Evolutionary conservation across 2,797 vertebrate genomes (phyloP).

Genomic region (Pitangus sulphuratus): DNA sequence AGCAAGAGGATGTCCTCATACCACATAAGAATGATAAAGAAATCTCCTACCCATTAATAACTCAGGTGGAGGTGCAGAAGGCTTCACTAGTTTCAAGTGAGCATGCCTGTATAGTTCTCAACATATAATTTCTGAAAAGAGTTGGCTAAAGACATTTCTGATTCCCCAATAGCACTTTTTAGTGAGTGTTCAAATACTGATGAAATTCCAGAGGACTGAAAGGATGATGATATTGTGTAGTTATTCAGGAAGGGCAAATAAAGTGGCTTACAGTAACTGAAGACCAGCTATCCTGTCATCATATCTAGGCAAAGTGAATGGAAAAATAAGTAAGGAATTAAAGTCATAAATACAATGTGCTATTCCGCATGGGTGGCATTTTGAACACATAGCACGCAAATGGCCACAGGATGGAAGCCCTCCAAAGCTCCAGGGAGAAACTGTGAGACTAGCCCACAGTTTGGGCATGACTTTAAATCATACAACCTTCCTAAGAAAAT

Average conservation of each 20-base stretch:
- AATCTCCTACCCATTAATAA: background rate
- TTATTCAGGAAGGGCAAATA: background rate
- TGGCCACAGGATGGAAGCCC: background rate
- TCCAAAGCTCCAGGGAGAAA: background rate
- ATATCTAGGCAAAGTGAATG: background rate
- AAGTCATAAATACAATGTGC: background rate
- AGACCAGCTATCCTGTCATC: background rate
- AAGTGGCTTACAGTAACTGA: background rate
- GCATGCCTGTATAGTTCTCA: background rate
- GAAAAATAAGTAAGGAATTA: slow-evolving; percentile 10
- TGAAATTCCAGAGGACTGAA: slow-evolving; percentile 7
- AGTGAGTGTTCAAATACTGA: background rate
- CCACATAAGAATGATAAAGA: background rate
- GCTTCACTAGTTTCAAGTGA: background rate
- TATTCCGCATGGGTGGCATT: background rate
- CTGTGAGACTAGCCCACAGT: background rate
- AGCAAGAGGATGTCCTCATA: background rate
- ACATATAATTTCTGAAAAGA: background rate
- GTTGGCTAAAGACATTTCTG: background rate
- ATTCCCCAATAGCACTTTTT: background rate
- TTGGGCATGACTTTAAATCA: background rate
- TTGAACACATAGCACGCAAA: background rate
- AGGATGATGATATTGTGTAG: background rate
- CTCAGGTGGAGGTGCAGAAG: background rate
- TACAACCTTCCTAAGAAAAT: background rate